Evolutionary conservation across 2,113 vertebrate species (phyloP).

Genomic region (Saimiri boliviensis): DNA sequence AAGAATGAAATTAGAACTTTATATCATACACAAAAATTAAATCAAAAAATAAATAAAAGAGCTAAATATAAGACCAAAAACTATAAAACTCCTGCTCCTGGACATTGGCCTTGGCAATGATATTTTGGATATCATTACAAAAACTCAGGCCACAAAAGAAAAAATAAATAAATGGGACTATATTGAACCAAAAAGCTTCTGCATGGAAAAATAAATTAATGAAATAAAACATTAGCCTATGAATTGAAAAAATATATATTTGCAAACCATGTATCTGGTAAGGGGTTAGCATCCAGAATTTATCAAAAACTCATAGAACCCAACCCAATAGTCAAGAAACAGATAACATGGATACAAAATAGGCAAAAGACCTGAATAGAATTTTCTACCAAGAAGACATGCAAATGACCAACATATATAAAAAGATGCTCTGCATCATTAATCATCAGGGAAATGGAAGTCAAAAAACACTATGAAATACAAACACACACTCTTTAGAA

Average conservation of each 20-base stretch:
- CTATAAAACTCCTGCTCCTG: not conserved
- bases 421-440: not conserved
- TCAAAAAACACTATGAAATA: not conserved
- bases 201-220: not conserved
- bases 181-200: not conserved
- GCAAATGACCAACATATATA: not conserved
- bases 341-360: not conserved
- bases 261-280: not conserved
- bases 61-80: not conserved
- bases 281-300: not conserved
- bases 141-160: not conserved
- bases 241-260: not conserved
- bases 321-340: not conserved
- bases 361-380: not conserved
- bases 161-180: not conserved
- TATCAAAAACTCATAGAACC: not conserved
- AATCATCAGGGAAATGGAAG: not conserved
- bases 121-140: not conserved
- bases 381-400: not conserved
- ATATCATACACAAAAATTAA: not conserved
- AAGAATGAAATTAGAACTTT: not conserved
- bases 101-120: not conserved
- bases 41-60: not conserved
- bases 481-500: not conserved
- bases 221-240: not conserved